These are phyloP conservation scores for Myiozetetes cayanensis DNA, from an alignment of 2,113 vertebrate genomes.

Conservation along the genomic window DNA sequence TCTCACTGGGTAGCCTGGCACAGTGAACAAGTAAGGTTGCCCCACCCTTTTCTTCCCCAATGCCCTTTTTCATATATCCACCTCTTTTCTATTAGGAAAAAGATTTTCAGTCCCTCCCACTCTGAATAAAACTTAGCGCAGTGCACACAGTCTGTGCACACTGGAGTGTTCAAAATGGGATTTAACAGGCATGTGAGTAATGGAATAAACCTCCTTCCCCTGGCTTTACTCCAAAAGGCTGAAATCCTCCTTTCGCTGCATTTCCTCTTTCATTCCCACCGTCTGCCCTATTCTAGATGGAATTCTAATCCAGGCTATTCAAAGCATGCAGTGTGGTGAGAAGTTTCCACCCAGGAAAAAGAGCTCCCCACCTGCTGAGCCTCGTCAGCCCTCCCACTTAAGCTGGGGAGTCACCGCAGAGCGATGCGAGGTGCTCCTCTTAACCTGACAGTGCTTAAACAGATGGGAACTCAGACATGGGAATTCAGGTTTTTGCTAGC, in stretches of 20 bases:
- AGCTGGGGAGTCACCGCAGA: rapidly evolving
- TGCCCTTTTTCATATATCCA: not conserved
- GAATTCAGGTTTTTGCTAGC: not conserved
- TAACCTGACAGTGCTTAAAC: not conserved
- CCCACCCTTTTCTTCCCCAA: not conserved
- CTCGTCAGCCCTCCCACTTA: not conserved
- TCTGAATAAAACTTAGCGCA: not conserved
- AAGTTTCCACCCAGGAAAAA: not conserved
- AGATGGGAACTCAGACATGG: not conserved
- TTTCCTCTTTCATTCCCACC: not conserved
- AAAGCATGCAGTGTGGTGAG: not conserved
- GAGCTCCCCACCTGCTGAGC: not conserved
- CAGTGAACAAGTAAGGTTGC: not conserved
- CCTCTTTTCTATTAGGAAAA: not conserved
- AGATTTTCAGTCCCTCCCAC: not conserved
- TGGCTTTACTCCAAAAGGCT: not conserved
- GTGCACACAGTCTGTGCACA: not conserved
- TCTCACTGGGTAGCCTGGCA: not conserved
- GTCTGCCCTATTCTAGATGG: not conserved
- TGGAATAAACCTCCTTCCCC: not conserved
- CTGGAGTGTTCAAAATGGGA: not conserved
- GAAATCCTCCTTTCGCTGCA: not conserved
- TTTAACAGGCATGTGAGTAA: not conserved
- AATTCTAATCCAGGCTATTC: not conserved
- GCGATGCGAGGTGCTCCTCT: not conserved